Conservation (phyloP, 1,140 invertebrate genomes). For the Ceratosolen fusciceps region DNA sequence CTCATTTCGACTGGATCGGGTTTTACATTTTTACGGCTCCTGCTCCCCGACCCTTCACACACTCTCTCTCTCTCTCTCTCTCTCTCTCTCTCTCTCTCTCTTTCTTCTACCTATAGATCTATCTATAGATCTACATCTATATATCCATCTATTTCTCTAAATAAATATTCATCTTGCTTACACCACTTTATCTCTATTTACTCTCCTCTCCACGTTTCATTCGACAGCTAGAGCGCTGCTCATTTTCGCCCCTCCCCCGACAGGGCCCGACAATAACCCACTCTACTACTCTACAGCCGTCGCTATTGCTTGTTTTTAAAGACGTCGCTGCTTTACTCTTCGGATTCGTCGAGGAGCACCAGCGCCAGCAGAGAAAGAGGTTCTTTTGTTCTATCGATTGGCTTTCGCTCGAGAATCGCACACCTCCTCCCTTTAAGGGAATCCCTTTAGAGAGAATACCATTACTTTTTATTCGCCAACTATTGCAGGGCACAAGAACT, state of each 20-base stretch:
- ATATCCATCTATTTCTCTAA: no score
- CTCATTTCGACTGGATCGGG: slow-evolving; percentile 34
- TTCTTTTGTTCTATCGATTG: slow-evolving; percentile 33
- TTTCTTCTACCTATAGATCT: background rate
- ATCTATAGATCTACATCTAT: no score
- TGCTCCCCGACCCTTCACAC: background rate
- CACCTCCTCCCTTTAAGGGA: slow-evolving; percentile 18
- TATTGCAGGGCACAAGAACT: background rate
- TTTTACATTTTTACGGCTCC: slow-evolving; percentile 30
- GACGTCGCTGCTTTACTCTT: background rate
- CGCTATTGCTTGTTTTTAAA: background rate
- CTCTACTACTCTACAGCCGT: background rate
- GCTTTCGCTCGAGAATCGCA: slow-evolving; percentile 25
- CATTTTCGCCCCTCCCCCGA: background rate
- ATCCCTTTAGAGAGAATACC: slow-evolving; percentile 23
- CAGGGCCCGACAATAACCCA: no score
- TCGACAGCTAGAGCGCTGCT: background rate
- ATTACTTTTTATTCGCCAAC: slow-evolving; percentile 14
- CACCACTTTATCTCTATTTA: slow-evolving; percentile 39
- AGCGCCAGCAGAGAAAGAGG: background rate
- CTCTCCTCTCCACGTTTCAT: slow-evolving; percentile 29
- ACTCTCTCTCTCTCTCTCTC: background rate
- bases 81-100: background rate
- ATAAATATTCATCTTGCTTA: slow-evolving; percentile 12
- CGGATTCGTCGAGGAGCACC: background rate